Evolutionary conservation across 2,113 vertebrate species (phyloP).

Genomic region (Bufo gargarizans): DNA sequence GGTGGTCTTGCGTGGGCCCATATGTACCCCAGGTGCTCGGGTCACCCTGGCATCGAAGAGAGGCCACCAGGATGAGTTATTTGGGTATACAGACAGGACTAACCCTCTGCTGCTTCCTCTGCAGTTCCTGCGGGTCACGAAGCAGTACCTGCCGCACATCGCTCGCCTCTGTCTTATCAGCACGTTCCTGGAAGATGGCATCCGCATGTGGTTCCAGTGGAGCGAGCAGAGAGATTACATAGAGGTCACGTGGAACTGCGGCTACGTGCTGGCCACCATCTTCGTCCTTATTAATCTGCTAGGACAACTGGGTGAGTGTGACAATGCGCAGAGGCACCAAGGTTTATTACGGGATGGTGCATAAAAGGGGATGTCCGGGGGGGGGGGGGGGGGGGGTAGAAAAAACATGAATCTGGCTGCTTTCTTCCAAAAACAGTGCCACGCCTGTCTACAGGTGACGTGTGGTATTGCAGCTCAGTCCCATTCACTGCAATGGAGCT

Average conservation of each 20-base stretch:
- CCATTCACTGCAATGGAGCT: no score
- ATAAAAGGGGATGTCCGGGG: no score
- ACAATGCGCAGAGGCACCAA: neutral
- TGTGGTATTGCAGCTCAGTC: no score
- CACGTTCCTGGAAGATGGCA: slow-evolving; percentile 97
- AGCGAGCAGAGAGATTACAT: slow-evolving; percentile 96
- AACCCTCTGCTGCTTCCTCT: slow-evolving; percentile 9
- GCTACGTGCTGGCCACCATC: slow-evolving; percentile 89
- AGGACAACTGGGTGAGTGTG: slow-evolving; percentile 88
- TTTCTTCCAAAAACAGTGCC: no score
- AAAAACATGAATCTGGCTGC: no score
- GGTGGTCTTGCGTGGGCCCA: no score
- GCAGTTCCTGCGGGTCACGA: slow-evolving; percentile 94
- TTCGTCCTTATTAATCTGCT: slow-evolving; percentile 94
- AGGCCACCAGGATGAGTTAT: no score
- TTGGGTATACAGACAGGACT: neutral
- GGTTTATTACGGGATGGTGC: no score
- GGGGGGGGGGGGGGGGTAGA: no score
- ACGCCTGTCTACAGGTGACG: no score
- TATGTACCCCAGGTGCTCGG: no score
- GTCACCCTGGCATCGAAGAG: no score
- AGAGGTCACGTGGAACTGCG: slow-evolving; percentile 91
- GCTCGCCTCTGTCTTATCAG: slow-evolving; percentile 95
- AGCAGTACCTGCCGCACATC: slow-evolving; percentile 96
- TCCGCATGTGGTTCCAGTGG: slow-evolving; percentile 99